These are phyloP conservation scores for Monopis laevigella DNA, from an alignment of 2,888 invertebrate species.

Conservation along the genomic window DNA sequence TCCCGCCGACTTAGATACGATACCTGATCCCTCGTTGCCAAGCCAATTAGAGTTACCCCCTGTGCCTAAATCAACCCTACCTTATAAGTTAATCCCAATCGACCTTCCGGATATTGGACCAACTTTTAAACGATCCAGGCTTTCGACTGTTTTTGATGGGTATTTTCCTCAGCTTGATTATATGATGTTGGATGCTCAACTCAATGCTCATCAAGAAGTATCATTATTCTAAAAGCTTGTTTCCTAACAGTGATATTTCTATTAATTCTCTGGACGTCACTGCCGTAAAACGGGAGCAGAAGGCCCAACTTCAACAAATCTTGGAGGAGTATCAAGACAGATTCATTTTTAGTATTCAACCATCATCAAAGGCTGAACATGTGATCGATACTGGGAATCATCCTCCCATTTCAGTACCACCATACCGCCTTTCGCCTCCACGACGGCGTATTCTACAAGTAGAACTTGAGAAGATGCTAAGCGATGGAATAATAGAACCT, in stretches of 20 bases:
- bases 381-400: slow-evolving; percentile 12
- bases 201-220: neutral
- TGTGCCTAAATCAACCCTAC: too few relatives aligned
- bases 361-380: slow-evolving; percentile 12
- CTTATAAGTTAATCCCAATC: slow-evolving; percentile 4
- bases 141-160: too few relatives aligned
- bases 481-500: slow-evolving; percentile 28
- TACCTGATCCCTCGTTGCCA: too few relatives aligned
- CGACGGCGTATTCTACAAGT: slow-evolving; percentile 20
- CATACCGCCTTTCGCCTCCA: slow-evolving; percentile 27
- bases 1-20: too few relatives aligned
- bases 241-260: too few relatives aligned
- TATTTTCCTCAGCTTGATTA: neutral
- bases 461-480: slow-evolving; percentile 27
- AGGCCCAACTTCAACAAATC: too few relatives aligned
- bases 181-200: slow-evolving; percentile 1
- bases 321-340: slow-evolving; percentile 11
- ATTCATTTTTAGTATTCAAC: slow-evolving; percentile 10
- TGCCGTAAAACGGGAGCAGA: neutral
- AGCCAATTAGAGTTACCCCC: too few relatives aligned
- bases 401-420: slow-evolving; percentile 26
- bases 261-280: too few relatives aligned
- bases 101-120: neutral
- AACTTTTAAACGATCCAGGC: too few relatives aligned
- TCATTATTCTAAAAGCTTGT: too few relatives aligned